phyloP scores from a whole-genome alignment of 2,888 invertebrate species.

The Pegoplata infirma region DNA sequence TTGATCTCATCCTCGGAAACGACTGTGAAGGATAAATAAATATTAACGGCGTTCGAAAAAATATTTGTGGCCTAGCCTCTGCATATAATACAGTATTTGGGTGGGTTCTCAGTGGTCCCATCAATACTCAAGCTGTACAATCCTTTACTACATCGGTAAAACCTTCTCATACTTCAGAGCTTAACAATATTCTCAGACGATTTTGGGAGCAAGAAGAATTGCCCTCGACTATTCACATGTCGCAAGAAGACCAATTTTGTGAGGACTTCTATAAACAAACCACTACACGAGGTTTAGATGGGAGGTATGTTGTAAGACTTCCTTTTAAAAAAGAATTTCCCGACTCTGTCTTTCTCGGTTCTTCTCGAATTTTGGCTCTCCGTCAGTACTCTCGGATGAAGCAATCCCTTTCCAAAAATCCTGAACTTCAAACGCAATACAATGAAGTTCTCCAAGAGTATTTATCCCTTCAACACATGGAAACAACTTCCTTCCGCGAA shows the following conservation, averaged over 20 bases:
- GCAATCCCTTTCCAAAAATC: not conserved
- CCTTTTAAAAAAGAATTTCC: constrained; percentile 25
- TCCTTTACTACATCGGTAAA: not conserved
- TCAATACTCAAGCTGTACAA: not conserved
- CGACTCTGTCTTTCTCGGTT: not conserved
- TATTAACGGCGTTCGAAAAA: constrained; percentile 4
- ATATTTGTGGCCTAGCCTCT: not conserved
- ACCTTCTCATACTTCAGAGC: not conserved
- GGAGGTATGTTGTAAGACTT: constrained; percentile 29
- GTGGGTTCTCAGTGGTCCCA: constrained; percentile 17
- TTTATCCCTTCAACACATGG: constrained; percentile 15
- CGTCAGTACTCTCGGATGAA: not conserved
- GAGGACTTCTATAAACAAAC: constrained; percentile 26
- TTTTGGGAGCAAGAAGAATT: constrained; percentile 41
- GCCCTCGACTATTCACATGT: not conserved
- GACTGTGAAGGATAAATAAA: not conserved
- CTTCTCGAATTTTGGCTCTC: not conserved
- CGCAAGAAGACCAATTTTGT: constrained; percentile 14
- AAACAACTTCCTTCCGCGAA: constrained; percentile 1
- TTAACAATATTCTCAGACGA: not conserved
- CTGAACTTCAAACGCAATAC: not conserved
- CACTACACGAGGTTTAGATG: constrained; percentile 1
- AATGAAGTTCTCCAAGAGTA: constrained; percentile 5
- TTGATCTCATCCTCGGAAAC: constrained; percentile 27
- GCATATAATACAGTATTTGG: constrained; percentile 12